Percentiles rank a stretch among this genome's conserved stretches.
phyloP scores from a whole-genome alignment of 2,888 invertebrate genomes.

The Limnephilus marmoratus region DNA sequence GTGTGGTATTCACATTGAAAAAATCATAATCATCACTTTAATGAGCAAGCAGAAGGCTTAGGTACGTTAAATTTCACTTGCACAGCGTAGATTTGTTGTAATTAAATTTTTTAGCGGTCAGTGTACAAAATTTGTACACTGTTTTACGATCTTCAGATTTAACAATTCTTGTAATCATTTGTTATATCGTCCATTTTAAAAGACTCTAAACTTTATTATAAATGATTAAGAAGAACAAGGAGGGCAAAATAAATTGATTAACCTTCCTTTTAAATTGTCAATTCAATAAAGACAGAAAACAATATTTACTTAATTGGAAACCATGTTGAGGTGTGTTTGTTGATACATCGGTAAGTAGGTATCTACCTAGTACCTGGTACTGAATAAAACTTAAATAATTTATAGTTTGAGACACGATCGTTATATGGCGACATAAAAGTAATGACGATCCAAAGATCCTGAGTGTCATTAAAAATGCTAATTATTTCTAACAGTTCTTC shows the following conservation, averaged over 20 bases:
- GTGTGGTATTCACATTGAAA: no score
- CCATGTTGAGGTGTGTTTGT: neutral
- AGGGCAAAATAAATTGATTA: neutral
- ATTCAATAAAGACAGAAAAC: no score
- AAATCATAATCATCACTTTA: no score
- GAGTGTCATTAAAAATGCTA: slow-evolving; percentile 30
- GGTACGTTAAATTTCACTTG: no score
- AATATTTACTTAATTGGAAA: neutral
- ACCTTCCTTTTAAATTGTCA: no score
- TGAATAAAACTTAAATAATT: neutral
- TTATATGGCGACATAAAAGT: neutral
- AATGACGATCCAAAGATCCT: neutral
- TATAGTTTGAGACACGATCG: neutral
- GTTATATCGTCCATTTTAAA: no score
- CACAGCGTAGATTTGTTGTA: no score
- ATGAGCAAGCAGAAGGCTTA: no score
- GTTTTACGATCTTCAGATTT: no score
- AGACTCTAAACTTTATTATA: neutral
- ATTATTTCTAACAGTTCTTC: slow-evolving; percentile 31
- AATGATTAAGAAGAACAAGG: neutral
- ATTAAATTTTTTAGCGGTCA: no score
- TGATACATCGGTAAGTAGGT: neutral
- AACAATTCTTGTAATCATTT: no score
- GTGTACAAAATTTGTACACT: no score
- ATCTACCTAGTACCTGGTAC: neutral